These are phyloP conservation scores for Macrobrachium rosenbergii DNA, from an alignment of 1,140 invertebrate species.

Conservation along the genomic window DNA sequence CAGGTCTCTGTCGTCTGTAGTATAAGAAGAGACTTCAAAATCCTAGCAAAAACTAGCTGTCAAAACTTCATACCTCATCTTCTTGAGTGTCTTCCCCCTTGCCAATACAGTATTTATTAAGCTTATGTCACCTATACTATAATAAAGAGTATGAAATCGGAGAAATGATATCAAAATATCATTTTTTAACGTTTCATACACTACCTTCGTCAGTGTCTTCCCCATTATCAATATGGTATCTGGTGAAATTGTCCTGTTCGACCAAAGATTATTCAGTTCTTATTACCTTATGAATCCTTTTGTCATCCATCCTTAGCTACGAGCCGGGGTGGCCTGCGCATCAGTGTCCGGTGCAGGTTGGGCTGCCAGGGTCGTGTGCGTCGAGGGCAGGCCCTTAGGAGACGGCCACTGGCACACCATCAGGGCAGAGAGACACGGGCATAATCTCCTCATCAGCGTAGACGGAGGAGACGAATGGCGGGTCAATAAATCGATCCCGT, in stretches of 20 bases:
- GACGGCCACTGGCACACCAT: slow-evolving; percentile 35
- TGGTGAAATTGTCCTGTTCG: background rate
- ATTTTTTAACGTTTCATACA: background rate
- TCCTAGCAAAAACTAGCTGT: too few relatives aligned
- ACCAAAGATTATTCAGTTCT: too few relatives aligned
- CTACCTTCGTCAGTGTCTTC: background rate
- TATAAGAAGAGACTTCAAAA: background rate
- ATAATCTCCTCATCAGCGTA: slow-evolving; percentile 22
- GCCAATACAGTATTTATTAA: too few relatives aligned
- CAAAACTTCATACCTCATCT: too few relatives aligned
- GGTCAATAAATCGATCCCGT: slow-evolving; percentile 13
- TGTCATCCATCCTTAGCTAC: background rate
- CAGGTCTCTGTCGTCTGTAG: background rate
- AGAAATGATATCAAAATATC: too few relatives aligned
- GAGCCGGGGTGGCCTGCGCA: slow-evolving; percentile 34
- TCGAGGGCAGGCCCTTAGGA: slow-evolving; percentile 4
- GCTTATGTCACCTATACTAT: too few relatives aligned
- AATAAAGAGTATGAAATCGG: too few relatives aligned
- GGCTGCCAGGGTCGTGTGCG: background rate
- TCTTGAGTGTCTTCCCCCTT: too few relatives aligned
- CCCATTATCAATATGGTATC: background rate
- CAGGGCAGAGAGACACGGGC: slow-evolving; percentile 6
- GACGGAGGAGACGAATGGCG: slow-evolving; percentile 32
- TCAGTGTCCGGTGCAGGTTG: slow-evolving; percentile 19
- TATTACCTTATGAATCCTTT: background rate